Evolutionary conservation across 1,140 invertebrate species (phyloP).

Genomic region (Orchestia grillus): DNA sequence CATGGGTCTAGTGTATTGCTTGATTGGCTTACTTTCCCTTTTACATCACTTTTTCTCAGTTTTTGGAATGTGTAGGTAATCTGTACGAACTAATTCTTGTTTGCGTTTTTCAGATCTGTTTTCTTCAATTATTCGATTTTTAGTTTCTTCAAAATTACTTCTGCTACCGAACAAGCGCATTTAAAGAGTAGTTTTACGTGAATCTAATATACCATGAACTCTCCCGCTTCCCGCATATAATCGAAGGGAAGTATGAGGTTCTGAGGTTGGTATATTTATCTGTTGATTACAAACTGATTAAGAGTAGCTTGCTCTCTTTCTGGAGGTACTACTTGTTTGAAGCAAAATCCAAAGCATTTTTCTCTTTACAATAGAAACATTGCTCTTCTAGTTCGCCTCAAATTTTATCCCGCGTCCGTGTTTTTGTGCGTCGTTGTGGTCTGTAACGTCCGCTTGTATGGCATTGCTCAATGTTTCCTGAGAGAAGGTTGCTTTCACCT

Average conservation of each 20-base stretch:
- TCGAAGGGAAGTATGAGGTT: no score
- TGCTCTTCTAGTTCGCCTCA: neutral
- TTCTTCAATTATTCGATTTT: no score
- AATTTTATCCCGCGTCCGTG: neutral
- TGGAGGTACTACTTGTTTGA: neutral
- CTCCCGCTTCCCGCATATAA: no score
- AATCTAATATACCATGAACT: no score
- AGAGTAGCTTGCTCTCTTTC: neutral
- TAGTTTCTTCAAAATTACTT: no score
- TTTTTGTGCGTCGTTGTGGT: neutral
- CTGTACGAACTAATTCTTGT: no score
- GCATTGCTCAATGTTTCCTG: neutral
- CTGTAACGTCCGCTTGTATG: neutral
- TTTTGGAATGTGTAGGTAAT: no score
- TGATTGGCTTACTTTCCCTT: neutral
- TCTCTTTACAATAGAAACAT: neutral
- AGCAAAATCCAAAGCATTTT: neutral
- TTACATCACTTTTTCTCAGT: no score
- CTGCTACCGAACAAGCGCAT: no score
- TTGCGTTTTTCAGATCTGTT: no score
- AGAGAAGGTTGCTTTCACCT: conserved; percentile 25
- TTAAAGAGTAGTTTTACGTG: no score
- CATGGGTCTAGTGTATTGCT: neutral
- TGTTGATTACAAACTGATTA: neutral
- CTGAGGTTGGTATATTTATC: no score